phyloP scores from a whole-genome alignment of 2,797 vertebrate species.

The Pygocentrus nattereri region DNA sequence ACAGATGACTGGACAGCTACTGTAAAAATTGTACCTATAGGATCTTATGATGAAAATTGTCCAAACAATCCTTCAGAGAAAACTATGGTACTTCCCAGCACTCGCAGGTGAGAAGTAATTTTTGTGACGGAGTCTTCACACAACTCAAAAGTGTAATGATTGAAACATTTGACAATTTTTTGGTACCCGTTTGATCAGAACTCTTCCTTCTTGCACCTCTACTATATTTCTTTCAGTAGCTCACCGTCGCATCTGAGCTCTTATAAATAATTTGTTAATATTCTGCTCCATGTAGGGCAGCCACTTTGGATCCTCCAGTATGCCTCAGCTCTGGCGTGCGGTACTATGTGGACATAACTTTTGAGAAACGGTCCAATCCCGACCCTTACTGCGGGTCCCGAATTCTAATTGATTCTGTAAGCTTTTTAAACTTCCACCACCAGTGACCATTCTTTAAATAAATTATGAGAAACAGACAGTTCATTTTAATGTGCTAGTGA shows the following conservation, averaged over 20 bases:
- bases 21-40: constrained; percentile 67
- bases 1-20: constrained; percentile 83
- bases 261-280: neutral
- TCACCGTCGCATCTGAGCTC: neutral
- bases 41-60: constrained; percentile 68
- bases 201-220: neutral
- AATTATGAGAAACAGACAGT: constrained; percentile 1
- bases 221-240: neutral
- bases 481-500: neutral
- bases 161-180: neutral
- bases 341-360: constrained; percentile 84
- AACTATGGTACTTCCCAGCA: constrained; percentile 74
- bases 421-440: constrained; percentile 50
- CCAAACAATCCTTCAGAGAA: constrained; percentile 61
- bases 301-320: constrained; percentile 75
- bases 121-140: neutral
- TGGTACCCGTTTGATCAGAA: neutral
- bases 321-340: constrained; percentile 79
- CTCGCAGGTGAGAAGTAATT: constrained; percentile 77
- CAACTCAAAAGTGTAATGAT: neutral
- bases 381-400: constrained; percentile 64
- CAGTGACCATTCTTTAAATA: neutral
- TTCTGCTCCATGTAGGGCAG: constrained; percentile 67
- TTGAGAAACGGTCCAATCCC: constrained; percentile 72
- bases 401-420: constrained; percentile 90